Conservation (phyloP, 2,888 invertebrate species). For the Cataglyphis altisquamis region DNA sequence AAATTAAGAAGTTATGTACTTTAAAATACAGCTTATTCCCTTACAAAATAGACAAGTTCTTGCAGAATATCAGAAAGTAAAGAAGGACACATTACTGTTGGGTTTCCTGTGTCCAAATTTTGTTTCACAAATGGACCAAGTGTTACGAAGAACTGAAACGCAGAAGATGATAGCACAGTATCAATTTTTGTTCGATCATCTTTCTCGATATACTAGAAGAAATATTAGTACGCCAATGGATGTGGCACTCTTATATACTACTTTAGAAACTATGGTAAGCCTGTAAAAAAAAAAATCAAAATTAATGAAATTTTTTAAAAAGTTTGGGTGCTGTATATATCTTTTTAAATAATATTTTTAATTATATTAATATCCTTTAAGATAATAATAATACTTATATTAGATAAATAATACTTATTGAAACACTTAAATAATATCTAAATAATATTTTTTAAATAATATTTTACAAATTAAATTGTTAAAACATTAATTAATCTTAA, state of each 20-base stretch:
- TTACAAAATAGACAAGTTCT: constrained; percentile 4
- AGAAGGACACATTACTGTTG: constrained; percentile 66
- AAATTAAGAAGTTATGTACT: not conserved
- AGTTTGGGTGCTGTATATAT: not conserved
- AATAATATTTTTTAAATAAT: too few species aligned
- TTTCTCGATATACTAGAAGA: constrained; percentile 60
- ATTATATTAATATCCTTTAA: not conserved
- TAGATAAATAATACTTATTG: not conserved
- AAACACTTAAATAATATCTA: too few species aligned
- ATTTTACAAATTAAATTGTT: not conserved
- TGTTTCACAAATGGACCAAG: constrained; percentile 40
- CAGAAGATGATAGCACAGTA: constrained; percentile 40
- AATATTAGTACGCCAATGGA: constrained; percentile 62
- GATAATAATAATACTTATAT: not conserved
- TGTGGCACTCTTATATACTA: constrained; percentile 62
- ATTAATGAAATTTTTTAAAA: not conserved
- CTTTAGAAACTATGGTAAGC: constrained; percentile 69
- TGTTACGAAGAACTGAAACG: constrained; percentile 33
- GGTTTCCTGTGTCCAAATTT: constrained; percentile 71
- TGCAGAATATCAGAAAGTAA: constrained; percentile 62
- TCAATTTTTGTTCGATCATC: constrained; percentile 61
- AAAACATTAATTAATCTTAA: too few species aligned
- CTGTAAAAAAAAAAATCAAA: not conserved
- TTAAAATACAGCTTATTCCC: not conserved
- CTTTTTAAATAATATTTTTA: not conserved